Evolutionary conservation across 23 tunicate species (phyloP), one percentile per base, ranked within the genome.

Genomic region (Halocynthia aurantium): DNA sequence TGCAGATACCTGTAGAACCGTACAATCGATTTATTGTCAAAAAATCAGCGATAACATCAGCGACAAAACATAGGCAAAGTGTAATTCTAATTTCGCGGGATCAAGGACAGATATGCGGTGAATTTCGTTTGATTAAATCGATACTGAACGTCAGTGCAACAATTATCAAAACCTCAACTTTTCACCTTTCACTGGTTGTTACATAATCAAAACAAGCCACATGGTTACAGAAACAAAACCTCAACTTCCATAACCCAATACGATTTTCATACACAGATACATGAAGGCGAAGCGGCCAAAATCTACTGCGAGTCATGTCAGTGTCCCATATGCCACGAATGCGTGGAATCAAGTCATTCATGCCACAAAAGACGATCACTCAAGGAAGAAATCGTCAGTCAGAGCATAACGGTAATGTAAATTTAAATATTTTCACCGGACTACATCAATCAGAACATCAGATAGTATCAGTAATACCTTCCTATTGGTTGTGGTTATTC

Each of bases 251-350:
- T 31, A 31, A 31, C 44, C 44, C 4, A 31, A 31, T 31, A 58
- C 17, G 63, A 15, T 58, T 58, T 58, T 58, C n/a, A 58, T 58
- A 15, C 51, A 12, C 78, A 91, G 98, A 86, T 92, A 22, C 98
- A 92, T 63, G 98, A 92, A 11, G 98, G 98, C 50, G 92, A 92
- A 69, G 92, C 82, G 9, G 98, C 98, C 50, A 92, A 92, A 82
- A 86, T 92, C 50, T 92, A 86, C 75, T 92, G 98, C 82, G 81
- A 83, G 71, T 81, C 93, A 49, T 92, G 98, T 57, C 84, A 92
- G 75, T 77, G 93, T 57, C 88, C 98, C 44, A 92, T 92, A n/a
- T 92, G 98, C 78, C 93, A 92, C 62, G 98, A 92, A 58, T 92
- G 98, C 57, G 85, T 86, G 49, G 93, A 92, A 51, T 76, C 80